Conservation (phyloP, 1,140 invertebrate genomes). For the Orius laevigatus region DNA sequence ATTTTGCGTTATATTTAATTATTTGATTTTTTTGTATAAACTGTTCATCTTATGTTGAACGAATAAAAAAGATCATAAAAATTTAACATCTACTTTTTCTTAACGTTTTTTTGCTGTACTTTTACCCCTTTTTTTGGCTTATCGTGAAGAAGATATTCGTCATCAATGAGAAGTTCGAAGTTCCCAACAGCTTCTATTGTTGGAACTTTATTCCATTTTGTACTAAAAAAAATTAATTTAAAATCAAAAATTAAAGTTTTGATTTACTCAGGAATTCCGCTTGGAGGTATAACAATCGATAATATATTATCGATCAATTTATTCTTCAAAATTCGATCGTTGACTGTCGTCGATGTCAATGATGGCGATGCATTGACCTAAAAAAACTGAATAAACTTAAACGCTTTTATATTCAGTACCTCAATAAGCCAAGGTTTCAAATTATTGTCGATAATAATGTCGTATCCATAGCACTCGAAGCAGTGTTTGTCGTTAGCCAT, state of each 20-base stretch:
- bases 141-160: slow-evolving; percentile 48
- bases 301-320: slow-evolving; percentile 91
- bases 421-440: slow-evolving; percentile 75
- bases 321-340: slow-evolving; percentile 89
- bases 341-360: slow-evolving; percentile 83
- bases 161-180: slow-evolving; percentile 78
- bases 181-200: slow-evolving; percentile 62
- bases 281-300: slow-evolving; percentile 75
- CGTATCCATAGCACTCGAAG: slow-evolving; percentile 72
- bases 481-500: slow-evolving; percentile 64
- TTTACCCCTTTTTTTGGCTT: slow-evolving; percentile 13
- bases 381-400: slow-evolving; percentile 17
- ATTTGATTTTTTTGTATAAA: not conserved
- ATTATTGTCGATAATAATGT: slow-evolving; percentile 73
- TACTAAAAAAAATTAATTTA: slow-evolving; percentile 33
- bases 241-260: not conserved
- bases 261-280: slow-evolving; percentile 72
- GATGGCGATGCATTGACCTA: slow-evolving; percentile 90
- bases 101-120: slow-evolving; percentile 3
- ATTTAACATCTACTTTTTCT: slow-evolving; percentile 7
- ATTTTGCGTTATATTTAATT: slow-evolving; percentile 5
- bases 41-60: slow-evolving; percentile 1
- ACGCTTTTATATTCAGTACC: slow-evolving; percentile 25
- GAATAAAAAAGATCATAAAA: slow-evolving; percentile 2
- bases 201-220: slow-evolving; percentile 80